phyloP scores from a whole-genome alignment of 2,888 invertebrate species.

The Morinoia aosen region DNA sequence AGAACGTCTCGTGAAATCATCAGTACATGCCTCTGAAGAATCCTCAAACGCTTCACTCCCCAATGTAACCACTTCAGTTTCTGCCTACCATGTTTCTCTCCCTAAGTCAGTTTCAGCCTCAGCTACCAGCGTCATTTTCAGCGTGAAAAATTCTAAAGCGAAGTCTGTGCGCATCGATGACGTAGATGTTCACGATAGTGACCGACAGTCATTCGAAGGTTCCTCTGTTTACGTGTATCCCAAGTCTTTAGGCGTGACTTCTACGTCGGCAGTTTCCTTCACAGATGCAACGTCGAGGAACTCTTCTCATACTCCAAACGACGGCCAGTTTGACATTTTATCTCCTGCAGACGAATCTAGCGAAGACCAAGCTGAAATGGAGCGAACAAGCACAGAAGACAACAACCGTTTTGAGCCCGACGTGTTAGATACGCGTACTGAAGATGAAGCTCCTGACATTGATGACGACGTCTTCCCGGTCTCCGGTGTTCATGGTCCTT shows the following conservation, averaged over 20 bases:
- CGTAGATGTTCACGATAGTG: neutral
- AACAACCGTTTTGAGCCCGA: constrained; percentile 69
- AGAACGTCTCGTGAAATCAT: constrained; percentile 61
- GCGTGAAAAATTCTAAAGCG: constrained; percentile 5
- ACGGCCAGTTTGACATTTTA: constrained; percentile 57
- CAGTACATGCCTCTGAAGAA: constrained; percentile 57
- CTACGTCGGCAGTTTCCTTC: constrained; percentile 18
- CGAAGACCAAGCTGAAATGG: constrained; percentile 68
- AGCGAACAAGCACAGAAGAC: constrained; percentile 67
- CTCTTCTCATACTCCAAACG: neutral
- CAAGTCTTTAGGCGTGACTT: neutral
- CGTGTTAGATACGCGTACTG: constrained; percentile 70
- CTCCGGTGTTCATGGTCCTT: constrained; percentile 54
- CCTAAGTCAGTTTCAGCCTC: constrained; percentile 41
- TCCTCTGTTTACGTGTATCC: neutral
- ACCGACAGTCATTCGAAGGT: neutral
- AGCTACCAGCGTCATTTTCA: constrained; percentile 14
- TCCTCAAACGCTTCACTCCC: constrained; percentile 55
- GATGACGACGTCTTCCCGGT: constrained; percentile 70
- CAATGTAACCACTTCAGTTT: constrained; percentile 55
- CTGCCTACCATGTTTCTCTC: constrained; percentile 8
- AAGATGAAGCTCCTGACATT: constrained; percentile 72
- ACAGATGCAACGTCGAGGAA: neutral
- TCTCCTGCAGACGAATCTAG: constrained; percentile 69
- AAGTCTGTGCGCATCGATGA: constrained; percentile 33